Percentiles rank a stretch among this genome's conserved stretches.
Evolutionary conservation across 2,888 invertebrate genomes (phyloP).

Genomic region (Tetramorium bicarinatum): DNA sequence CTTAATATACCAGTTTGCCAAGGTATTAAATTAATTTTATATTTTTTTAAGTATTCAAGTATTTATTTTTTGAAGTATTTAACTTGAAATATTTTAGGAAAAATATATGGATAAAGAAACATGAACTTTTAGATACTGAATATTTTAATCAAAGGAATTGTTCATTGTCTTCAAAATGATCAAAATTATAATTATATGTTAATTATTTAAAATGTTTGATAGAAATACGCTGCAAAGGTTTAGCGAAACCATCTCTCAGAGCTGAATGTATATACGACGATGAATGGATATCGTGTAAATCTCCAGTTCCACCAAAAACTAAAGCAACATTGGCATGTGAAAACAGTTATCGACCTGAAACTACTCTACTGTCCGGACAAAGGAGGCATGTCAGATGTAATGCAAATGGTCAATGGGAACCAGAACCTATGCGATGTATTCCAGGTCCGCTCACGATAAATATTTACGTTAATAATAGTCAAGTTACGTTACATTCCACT

Average conservation of each 20-base stretch:
- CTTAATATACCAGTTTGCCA: conserved; percentile 76
- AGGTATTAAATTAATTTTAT: conserved; percentile 69
- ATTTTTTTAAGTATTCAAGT: conserved; percentile 69
- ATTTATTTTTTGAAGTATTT: neutral
- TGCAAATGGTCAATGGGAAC: conserved; percentile 81
- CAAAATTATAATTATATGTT: neutral
- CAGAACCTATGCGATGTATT: conserved; percentile 82
- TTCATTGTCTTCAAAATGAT: neutral
- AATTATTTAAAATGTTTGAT: conserved; percentile 23
- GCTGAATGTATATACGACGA: conserved; percentile 75
- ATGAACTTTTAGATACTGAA: neutral
- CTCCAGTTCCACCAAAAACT: conserved; percentile 72
- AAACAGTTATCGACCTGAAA: conserved; percentile 78
- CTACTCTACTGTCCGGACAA: conserved; percentile 64
- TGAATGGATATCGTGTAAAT: conserved; percentile 76
- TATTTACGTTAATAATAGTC: conserved; percentile 74
- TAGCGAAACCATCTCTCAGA: conserved; percentile 75
- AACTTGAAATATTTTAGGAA: neutral
- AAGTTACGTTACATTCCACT: conserved; percentile 55
- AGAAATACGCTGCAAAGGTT: conserved; percentile 80
- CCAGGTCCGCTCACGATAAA: conserved; percentile 83
- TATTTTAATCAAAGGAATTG: neutral
- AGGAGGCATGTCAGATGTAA: conserved; percentile 78
- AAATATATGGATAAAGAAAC: neutral
- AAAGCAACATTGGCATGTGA: conserved; percentile 77